phyloP scores from a whole-genome alignment of 2,797 vertebrate genomes.

The Apogon hyalosoma region DNA sequence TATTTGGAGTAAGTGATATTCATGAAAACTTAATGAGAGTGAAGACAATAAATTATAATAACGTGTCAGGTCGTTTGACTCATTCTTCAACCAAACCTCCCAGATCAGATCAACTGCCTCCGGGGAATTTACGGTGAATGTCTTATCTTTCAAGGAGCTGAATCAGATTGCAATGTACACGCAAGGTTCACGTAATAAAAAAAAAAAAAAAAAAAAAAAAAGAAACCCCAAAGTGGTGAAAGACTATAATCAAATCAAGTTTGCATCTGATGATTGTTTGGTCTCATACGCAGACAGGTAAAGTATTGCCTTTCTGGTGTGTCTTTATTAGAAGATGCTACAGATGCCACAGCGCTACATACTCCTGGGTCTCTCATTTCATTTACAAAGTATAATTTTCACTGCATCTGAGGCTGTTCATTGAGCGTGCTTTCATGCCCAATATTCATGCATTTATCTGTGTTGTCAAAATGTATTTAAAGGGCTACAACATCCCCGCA shows the following conservation, averaged over 20 bases:
- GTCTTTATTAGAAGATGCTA: no score
- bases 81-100: neutral
- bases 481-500: slow-evolving; percentile 49
- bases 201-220: slow-evolving; percentile 9
- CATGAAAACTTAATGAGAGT: slow-evolving; percentile 5
- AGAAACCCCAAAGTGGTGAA: slow-evolving; percentile 31
- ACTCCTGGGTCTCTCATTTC: no score
- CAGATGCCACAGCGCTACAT: no score
- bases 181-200: neutral
- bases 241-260: slow-evolving; percentile 65
- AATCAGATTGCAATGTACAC: neutral
- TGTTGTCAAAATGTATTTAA: slow-evolving; percentile 55
- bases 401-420: no score
- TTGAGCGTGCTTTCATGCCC: slow-evolving; percentile 46
- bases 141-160: slow-evolving; percentile 14
- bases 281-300: slow-evolving; percentile 35
- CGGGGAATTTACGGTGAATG: slow-evolving; percentile 9
- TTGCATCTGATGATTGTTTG: slow-evolving; percentile 58
- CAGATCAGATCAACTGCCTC: slow-evolving; percentile 11
- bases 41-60: neutral
- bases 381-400: no score
- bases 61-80: slow-evolving; percentile 12
- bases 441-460: slow-evolving; percentile 57
- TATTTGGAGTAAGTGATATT: neutral
- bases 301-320: no score